Evolutionary conservation across 2,113 vertebrate species (phyloP).

Genomic region (Tauraco erythrolophus): DNA sequence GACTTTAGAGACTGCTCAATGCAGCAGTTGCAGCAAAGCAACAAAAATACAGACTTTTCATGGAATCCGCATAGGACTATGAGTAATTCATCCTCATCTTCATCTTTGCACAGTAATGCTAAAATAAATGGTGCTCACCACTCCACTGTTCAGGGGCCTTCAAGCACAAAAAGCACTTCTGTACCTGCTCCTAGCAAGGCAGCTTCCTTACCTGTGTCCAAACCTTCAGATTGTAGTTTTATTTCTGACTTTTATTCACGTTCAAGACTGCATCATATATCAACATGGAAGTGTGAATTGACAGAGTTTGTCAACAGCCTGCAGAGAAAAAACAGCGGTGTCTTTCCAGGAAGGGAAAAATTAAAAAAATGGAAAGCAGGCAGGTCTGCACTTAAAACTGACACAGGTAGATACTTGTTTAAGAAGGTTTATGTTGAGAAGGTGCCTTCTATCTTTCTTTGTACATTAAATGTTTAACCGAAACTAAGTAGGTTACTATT

Average conservation of each 20-base stretch:
- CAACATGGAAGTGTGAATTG: constrained; percentile 92
- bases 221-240: constrained; percentile 82
- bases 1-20: constrained; percentile 75
- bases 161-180: constrained; percentile 85
- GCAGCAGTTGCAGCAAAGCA: constrained; percentile 73
- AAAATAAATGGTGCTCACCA: constrained; percentile 91
- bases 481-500: not conserved
- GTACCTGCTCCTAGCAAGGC: constrained; percentile 65
- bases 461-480: not conserved
- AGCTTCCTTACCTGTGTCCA: constrained; percentile 71
- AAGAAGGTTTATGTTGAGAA: constrained; percentile 60
- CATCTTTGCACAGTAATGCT: constrained; percentile 78
- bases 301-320: constrained; percentile 93
- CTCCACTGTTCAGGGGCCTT: constrained; percentile 79
- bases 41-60: constrained; percentile 59
- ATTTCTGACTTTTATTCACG: constrained; percentile 95
- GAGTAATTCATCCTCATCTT: constrained; percentile 65
- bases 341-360: constrained; percentile 91
- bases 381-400: constrained; percentile 81
- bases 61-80: constrained; percentile 77
- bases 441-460: not conserved
- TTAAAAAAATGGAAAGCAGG: constrained; percentile 87
- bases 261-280: constrained; percentile 96
- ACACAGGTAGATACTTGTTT: constrained; percentile 81
- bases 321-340: constrained; percentile 83